These are phyloP conservation scores for Paratilapia polleni DNA, from an alignment of 2,113 vertebrate species.

Conservation along the genomic window DNA sequence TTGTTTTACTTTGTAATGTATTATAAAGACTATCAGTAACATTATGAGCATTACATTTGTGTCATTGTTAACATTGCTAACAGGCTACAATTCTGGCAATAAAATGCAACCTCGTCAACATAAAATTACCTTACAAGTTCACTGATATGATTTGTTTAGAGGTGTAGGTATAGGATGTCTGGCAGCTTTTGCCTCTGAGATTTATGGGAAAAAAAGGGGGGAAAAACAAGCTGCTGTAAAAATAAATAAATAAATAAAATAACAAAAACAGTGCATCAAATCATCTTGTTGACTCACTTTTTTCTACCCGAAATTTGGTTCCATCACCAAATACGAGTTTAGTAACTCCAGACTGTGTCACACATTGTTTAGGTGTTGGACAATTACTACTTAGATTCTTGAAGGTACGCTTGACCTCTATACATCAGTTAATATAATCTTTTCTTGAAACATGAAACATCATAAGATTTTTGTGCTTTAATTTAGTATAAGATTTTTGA, in stretches of 20 bases:
- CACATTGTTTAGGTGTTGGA: background rate
- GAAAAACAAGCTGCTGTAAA: too few species aligned
- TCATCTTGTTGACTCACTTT: background rate
- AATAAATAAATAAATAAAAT: background rate
- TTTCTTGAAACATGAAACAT: background rate
- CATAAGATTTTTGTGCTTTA: background rate
- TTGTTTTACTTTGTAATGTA: fast-evolving
- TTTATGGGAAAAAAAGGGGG: background rate
- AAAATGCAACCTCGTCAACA: fast-evolving
- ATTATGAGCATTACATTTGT: fast-evolving
- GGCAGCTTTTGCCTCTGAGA: background rate
- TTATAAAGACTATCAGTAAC: background rate
- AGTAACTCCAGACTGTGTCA: background rate
- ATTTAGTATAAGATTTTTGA: background rate
- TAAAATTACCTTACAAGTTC: background rate
- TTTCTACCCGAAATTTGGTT: background rate
- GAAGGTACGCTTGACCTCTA: background rate
- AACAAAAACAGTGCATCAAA: background rate
- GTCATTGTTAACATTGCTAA: background rate
- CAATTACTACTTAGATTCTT: background rate
- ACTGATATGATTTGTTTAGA: fast-evolving
- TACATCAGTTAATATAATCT: fast-evolving
- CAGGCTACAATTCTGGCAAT: background rate
- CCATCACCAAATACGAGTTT: constrained; percentile 4
- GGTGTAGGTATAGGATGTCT: too few species aligned